Evolutionary conservation across 2,888 invertebrate genomes (phyloP), one percentile per base, ranked within the genome.

Genomic region (Phymatocera aterrima): DNA sequence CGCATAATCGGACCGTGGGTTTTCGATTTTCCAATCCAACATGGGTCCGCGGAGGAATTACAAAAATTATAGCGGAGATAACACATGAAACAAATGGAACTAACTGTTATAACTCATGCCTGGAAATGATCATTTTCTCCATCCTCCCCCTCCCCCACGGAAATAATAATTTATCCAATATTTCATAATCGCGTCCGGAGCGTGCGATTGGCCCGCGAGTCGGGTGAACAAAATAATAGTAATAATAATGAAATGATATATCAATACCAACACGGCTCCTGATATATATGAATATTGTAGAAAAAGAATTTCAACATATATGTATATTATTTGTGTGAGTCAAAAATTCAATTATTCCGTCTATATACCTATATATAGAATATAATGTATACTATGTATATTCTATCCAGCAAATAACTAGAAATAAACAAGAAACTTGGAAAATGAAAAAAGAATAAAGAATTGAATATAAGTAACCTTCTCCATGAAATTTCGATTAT

Each of bases 151-250:
- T n/a, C n/a, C n/a, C n/a, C n/a, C n/a, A n/a, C n/a, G n/a, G n/a
- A n/a, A 1, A 1, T 57, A 5, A 12, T 57, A 5, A 28, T 57
- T 57, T 28, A 8, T 40, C 8, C 40, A 40, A 18, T 21, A 51
- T 18, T 10, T 12, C 5, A 61, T 65, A 68, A 68, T 68, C 68
- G 68, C 68, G 68, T 43, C 21, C 68, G 46, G 21, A 10, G 68
- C 68, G 68, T 68, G 68, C 68, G 68, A 68, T 68, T 28, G 68
- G 24, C 40, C 18, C 37, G 34, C 37, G 64, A 24, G 18, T 15
- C 40, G 40, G 24, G 40, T 43, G 24, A 28, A 46, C 0, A n/a
- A 43, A 28, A 12, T 21, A 28, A 60, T 60, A 28, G 8, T 60
- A 43, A 40, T 40, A 43, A 43, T 68, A 68, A 43, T 68, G 10